Conservation (phyloP, 2,113 vertebrate species). For the Proterorhinus semilunaris region DNA sequence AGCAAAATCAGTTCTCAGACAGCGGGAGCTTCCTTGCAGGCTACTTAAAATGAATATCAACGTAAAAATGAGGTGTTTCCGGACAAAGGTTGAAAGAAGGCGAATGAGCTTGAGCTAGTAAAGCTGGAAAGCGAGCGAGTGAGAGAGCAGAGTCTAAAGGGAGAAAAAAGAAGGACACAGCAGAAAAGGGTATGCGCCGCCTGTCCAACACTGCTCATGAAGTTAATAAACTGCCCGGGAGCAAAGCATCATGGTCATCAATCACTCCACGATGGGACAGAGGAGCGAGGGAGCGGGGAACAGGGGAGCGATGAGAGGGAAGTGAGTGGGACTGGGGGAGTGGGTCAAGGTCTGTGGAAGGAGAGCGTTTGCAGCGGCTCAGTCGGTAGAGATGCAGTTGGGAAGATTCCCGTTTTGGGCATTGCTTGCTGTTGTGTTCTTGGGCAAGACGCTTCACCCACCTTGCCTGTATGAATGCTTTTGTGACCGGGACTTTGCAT, state of each 20-base stretch:
- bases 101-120: not conserved
- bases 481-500: too few relatives aligned
- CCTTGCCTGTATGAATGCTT: too few relatives aligned
- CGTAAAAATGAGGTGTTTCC: not conserved
- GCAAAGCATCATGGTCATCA: slow-evolving; percentile 64
- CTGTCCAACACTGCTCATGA: slow-evolving; percentile 37
- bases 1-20: too few relatives aligned
- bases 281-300: slow-evolving; percentile 23
- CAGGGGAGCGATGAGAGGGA: slow-evolving; percentile 10
- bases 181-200: slow-evolving; percentile 20
- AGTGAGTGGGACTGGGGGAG: slow-evolving; percentile 18
- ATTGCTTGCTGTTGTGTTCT: too few relatives aligned
- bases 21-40: too few relatives aligned
- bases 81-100: not conserved
- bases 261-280: slow-evolving; percentile 59
- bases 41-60: too few relatives aligned
- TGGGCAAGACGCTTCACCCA: too few relatives aligned
- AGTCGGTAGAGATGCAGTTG: slow-evolving; percentile 13
- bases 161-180: slow-evolving; percentile 8
- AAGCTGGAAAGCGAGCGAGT: not conserved
- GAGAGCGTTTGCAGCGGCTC: slow-evolving; percentile 15
- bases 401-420: too few relatives aligned
- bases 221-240: slow-evolving; percentile 68
- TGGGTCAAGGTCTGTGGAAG: not conserved
- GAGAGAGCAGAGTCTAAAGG: not conserved